phyloP scores from a whole-genome alignment of 92 coral and sea anemone genomes.

The Epizoanthus ramosus region DNA sequence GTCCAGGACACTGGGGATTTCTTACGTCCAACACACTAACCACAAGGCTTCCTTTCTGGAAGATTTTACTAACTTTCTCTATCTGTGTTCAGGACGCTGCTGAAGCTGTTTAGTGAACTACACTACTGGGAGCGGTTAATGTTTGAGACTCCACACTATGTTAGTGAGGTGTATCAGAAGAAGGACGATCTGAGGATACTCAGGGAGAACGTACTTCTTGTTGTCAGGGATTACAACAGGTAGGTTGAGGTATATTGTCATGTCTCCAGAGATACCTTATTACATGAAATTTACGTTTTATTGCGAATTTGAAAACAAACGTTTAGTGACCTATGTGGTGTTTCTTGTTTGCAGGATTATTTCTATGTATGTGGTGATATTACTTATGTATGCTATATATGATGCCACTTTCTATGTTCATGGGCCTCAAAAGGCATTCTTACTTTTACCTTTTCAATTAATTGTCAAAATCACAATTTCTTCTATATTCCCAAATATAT shows the following conservation, averaged over 20 bases:
- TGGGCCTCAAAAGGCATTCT: too few relatives aligned
- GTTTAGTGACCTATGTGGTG: not conserved
- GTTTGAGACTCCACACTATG: constrained; percentile 99
- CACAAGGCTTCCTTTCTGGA: too few relatives aligned
- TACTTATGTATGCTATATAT: too few relatives aligned
- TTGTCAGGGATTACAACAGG: constrained; percentile 99
- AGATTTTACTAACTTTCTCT: not conserved
- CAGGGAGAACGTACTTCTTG: constrained; percentile 96
- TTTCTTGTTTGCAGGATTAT: constrained; percentile 69
- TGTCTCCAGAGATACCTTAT: not conserved
- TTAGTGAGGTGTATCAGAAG: constrained; percentile 93
- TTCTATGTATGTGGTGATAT: constrained; percentile 53
- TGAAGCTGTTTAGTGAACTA: constrained; percentile 92
- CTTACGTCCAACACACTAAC: too few relatives aligned
- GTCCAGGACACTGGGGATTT: too few relatives aligned
- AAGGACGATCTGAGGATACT: constrained; percentile 94
- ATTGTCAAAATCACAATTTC: too few relatives aligned
- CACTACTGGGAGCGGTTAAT: constrained; percentile 98
- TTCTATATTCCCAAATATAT: too few relatives aligned
- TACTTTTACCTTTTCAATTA: too few relatives aligned
- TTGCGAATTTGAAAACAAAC: too few relatives aligned
- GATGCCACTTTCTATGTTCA: too few relatives aligned
- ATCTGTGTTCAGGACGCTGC: constrained; percentile 65
- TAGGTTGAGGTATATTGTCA: not conserved
- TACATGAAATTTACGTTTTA: not conserved